These are phyloP conservation scores for Cladorhizidae sp. DNA, from an alignment of 37 sponge, comb jelly and placozoan species.

Conservation along the genomic window DNA sequence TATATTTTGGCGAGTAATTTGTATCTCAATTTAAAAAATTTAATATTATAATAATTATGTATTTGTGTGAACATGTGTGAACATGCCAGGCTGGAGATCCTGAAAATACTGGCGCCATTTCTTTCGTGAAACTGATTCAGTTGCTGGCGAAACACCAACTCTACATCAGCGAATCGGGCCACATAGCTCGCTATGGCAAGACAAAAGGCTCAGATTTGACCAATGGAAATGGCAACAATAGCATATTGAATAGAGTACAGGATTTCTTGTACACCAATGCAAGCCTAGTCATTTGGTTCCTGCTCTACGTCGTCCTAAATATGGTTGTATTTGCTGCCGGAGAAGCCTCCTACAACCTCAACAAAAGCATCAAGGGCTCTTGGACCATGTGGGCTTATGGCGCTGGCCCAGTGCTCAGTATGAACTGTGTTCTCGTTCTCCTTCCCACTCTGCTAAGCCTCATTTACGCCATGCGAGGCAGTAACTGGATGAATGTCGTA, in stretches of 20 bases:
- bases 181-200: conserved; percentile 62
- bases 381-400: conserved; percentile 49
- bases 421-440: conserved; percentile 55
- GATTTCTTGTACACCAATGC: conserved; percentile 10
- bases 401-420: conserved; percentile 52
- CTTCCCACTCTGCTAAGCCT: conserved; percentile 38
- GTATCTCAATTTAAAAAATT: too few relatives aligned
- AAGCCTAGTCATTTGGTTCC: conserved; percentile 22
- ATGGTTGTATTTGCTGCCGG: conserved; percentile 22
- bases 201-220: conserved; percentile 23
- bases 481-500: conserved; percentile 45
- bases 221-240: neutral
- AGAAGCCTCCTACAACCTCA: neutral
- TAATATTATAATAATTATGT: neutral
- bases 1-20: too few relatives aligned
- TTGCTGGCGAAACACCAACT: conserved; percentile 61
- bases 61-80: too few relatives aligned
- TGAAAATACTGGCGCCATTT: conserved; percentile 23
- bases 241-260: neutral
- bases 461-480: conserved; percentile 35
- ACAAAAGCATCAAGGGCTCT: neutral
- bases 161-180: conserved; percentile 68
- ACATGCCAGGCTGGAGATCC: conserved; percentile 37
- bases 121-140: conserved; percentile 46
- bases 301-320: conserved; percentile 38